Percentiles rank a stretch among this genome's conserved stretches.
Conservation (phyloP, 2,888 invertebrate species). For the Pheosia gnoma region DNA sequence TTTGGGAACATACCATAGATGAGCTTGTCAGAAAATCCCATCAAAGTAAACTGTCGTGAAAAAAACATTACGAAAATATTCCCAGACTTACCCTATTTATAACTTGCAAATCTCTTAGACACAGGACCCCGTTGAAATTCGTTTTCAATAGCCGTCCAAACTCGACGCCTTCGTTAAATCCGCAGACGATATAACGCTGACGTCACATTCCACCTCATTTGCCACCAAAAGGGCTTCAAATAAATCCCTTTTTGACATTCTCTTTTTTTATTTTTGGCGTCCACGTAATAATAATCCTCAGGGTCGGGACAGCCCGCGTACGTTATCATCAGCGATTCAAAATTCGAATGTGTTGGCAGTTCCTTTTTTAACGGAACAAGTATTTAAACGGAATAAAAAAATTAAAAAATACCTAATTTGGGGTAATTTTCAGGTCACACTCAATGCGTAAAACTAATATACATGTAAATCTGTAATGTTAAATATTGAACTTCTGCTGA, state of each 20-base stretch:
- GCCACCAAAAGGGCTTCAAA: slow-evolving; percentile 55
- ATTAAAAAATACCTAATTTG: no score
- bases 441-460: neutral
- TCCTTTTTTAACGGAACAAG: slow-evolving; percentile 23
- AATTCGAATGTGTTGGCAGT: slow-evolving; percentile 35
- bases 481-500: neutral
- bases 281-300: slow-evolving; percentile 46
- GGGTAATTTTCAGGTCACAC: no score
- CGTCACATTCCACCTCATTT: slow-evolving; percentile 67
- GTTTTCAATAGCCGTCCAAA: slow-evolving; percentile 34
- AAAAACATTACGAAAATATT: neutral
- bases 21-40: no score
- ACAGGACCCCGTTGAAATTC: slow-evolving; percentile 27
- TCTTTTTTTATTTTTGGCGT: slow-evolving; percentile 56
- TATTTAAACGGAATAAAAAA: no score
- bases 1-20: no score
- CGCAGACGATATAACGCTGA: slow-evolving; percentile 49
- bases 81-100: neutral
- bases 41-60: no score
- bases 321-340: slow-evolving; percentile 43
- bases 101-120: slow-evolving; percentile 22
- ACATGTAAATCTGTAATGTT: neutral
- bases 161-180: slow-evolving; percentile 43
- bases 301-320: slow-evolving; percentile 44
- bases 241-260: slow-evolving; percentile 63